phyloP scores from a whole-genome alignment of 2,797 vertebrate genomes.

The Sebastiscus albofasciatus region DNA sequence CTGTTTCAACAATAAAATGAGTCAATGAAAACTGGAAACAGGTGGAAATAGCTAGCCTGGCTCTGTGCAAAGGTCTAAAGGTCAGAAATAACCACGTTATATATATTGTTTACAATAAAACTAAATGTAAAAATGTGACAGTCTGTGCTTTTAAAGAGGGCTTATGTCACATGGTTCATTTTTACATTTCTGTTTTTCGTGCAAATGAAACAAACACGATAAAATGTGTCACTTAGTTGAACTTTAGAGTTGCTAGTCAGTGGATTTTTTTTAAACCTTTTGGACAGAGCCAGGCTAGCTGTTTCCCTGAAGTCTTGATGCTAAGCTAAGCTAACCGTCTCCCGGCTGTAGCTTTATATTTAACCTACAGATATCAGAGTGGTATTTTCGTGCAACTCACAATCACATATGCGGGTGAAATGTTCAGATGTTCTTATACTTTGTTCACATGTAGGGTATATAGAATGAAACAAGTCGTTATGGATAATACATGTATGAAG shows the following conservation, averaged over 20 bases:
- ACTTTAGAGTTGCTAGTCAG: neutral
- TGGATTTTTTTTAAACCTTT: neutral
- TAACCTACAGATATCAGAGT: neutral
- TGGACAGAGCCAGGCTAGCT: neutral
- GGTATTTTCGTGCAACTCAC: neutral
- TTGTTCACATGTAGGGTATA: neutral
- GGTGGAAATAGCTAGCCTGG: neutral
- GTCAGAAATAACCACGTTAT: no score
- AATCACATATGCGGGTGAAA: neutral
- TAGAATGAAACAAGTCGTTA: neutral
- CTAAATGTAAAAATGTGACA: neutral
- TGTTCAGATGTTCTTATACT: neutral
- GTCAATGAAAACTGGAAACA: neutral
- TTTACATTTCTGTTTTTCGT: neutral
- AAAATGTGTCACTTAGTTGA: neutral
- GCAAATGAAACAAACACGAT: neutral
- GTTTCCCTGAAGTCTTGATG: neutral
- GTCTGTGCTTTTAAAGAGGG: neutral
- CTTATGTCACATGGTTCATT: neutral
- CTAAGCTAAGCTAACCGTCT: neutral
- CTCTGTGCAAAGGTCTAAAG: neutral
- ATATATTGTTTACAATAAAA: no score
- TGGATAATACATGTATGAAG: neutral
- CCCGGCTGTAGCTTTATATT: neutral
- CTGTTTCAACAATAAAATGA: neutral